These are phyloP conservation scores for Latrodectus hesperus DNA, from an alignment of 2,888 invertebrate genomes.

Conservation along the genomic window DNA sequence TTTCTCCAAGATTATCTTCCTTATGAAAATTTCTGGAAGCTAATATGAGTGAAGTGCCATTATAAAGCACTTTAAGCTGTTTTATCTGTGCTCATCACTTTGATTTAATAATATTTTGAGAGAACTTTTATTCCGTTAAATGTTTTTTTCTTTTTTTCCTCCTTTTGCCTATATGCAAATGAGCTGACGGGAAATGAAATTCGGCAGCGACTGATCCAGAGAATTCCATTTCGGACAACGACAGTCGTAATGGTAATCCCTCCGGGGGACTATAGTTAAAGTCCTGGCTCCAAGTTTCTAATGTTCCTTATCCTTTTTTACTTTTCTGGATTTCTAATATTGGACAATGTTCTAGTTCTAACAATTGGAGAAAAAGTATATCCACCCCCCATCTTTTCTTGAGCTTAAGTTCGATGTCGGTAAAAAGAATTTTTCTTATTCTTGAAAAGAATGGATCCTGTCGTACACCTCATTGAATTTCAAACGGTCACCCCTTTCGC, in stretches of 20 bases:
- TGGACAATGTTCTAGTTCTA: conserved; percentile 39
- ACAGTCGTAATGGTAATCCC: conserved; percentile 60
- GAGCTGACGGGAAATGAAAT: not conserved
- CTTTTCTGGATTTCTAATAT: conserved; percentile 27
- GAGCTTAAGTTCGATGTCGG: conserved; percentile 59
- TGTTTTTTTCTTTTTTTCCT: not conserved
- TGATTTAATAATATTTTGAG: no score
- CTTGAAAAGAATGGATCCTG: conserved; percentile 24
- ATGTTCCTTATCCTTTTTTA: not conserved
- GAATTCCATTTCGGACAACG: conserved; percentile 34
- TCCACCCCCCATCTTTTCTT: not conserved
- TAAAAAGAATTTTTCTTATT: conserved; percentile 8
- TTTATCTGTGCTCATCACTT: no score
- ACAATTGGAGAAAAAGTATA: conserved; percentile 30
- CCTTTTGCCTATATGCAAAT: conserved; percentile 28
- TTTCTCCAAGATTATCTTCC: no score
- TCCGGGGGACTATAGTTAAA: conserved; percentile 44
- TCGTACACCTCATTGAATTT: conserved; percentile 64
- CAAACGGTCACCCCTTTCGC: conserved; percentile 58
- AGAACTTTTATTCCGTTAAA: not conserved
- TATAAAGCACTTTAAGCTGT: no score
- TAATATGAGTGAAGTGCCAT: no score
- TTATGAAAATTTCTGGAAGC: no score
- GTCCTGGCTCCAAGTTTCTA: conserved; percentile 35
- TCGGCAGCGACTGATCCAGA: not conserved